A percentile compares a stretch with the other conserved stretches of the same genome.
Conservation (phyloP, 2,113 vertebrate species). For the Tupaia chinensis region DNA sequence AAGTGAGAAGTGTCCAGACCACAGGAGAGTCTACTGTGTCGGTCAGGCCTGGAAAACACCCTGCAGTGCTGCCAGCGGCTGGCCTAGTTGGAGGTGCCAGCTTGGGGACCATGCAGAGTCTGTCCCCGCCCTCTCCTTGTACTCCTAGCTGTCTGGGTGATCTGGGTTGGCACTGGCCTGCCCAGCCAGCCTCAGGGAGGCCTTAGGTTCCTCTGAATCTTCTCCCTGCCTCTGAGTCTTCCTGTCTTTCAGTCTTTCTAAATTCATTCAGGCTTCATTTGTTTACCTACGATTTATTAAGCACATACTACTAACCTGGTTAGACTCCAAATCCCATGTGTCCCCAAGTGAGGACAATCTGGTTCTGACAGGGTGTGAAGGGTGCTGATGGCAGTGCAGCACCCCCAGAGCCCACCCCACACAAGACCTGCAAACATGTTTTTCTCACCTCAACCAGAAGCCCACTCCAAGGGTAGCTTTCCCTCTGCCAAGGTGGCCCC, state of each 20-base stretch:
- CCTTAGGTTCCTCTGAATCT: too few species aligned
- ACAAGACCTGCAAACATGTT: neutral
- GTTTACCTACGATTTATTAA: too few species aligned
- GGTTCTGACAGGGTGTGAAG: neutral
- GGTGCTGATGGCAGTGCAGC: neutral
- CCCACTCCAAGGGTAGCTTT: neutral
- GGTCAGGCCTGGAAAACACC: neutral
- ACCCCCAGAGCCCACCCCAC: neutral
- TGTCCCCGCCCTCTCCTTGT: too few species aligned
- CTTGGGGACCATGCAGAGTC: neutral
- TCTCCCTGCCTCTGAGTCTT: accelerated
- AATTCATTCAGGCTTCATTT: accelerated
- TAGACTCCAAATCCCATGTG: accelerated
- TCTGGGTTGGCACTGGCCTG: too few species aligned
- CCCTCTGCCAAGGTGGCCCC: neutral
- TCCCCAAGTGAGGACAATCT: accelerated
- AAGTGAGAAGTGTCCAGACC: neutral
- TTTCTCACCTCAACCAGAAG: neutral
- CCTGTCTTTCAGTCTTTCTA: neutral
- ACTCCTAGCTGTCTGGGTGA: too few species aligned
- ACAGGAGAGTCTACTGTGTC: accelerated
- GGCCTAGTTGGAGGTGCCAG: too few species aligned
- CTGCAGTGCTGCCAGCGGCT: neutral
- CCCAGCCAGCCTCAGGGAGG: neutral
- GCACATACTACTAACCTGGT: accelerated